A percentile compares a stretch with the other conserved stretches of the same genome.
phyloP scores from a whole-genome alignment of 2,797 vertebrate genomes.

The Etheostoma perlongum region DNA sequence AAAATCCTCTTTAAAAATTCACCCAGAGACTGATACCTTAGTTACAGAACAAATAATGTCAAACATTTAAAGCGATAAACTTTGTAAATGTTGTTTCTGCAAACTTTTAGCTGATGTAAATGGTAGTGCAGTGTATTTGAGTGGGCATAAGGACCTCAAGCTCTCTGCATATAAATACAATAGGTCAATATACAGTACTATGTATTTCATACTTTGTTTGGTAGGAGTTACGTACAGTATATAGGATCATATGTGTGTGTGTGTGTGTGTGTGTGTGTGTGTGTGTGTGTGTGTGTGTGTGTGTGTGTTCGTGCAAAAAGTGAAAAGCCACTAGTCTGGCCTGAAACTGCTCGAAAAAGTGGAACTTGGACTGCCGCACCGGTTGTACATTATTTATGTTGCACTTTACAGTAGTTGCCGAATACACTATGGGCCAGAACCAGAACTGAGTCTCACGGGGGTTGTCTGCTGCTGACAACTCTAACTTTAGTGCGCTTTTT shows the following conservation, averaged over 20 bases:
- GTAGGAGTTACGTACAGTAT: not conserved
- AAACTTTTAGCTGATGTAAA: slow-evolving; percentile 14
- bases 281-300: no score
- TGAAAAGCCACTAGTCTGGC: slow-evolving; percentile 38
- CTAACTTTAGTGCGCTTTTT: slow-evolving; percentile 22
- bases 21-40: not conserved
- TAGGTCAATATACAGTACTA: slow-evolving; percentile 7
- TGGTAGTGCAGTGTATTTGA: not conserved
- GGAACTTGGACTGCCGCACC: slow-evolving; percentile 24
- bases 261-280: not conserved
- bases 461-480: slow-evolving; percentile 12
- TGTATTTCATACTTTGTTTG: not conserved
- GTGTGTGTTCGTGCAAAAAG: slow-evolving; percentile 4
- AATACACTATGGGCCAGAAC: slow-evolving; percentile 32
- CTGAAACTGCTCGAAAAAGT: slow-evolving; percentile 23
- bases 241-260: no score
- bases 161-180: slow-evolving; percentile 6
- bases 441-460: not conserved
- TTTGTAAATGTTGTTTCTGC: slow-evolving; percentile 2
- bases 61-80: not conserved
- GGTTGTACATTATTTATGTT: slow-evolving; percentile 38
- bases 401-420: slow-evolving; percentile 3
- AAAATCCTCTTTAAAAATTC: no score
- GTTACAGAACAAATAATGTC: not conserved
- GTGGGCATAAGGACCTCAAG: slow-evolving; percentile 1